A percentile compares a stretch with the other conserved stretches of the same genome.
These are phyloP conservation scores for Liparis tanakae DNA, from an alignment of 2,797 vertebrate genomes.

Conservation along the genomic window DNA sequence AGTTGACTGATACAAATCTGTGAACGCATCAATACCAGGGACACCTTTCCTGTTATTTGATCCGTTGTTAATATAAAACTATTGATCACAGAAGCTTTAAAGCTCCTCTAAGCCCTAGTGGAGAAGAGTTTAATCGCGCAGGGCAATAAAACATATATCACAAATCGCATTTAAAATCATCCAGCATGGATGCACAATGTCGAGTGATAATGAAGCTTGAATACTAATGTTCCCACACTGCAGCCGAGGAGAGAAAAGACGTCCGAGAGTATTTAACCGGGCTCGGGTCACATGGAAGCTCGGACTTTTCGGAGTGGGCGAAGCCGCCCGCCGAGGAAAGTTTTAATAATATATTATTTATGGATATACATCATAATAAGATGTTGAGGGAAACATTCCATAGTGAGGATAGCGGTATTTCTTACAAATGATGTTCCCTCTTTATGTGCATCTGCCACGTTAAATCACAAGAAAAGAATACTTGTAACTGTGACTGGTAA, in stretches of 20 bases:
- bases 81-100: slow-evolving; percentile 30
- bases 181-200: slow-evolving; percentile 3
- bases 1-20: slow-evolving; percentile 5
- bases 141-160: slow-evolving; percentile 1
- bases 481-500: slow-evolving; percentile 39
- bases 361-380: slow-evolving; percentile 32
- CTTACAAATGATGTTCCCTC: slow-evolving; percentile 33
- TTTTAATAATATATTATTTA: slow-evolving; percentile 50
- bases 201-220: slow-evolving; percentile 8
- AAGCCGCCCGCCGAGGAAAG: slow-evolving; percentile 32
- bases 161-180: slow-evolving; percentile 12
- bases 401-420: slow-evolving; percentile 30
- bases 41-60: slow-evolving; percentile 22
- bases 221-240: background rate
- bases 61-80: slow-evolving; percentile 38
- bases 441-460: slow-evolving; percentile 30
- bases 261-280: slow-evolving; percentile 20
- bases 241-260: background rate
- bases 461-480: slow-evolving; percentile 38
- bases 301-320: slow-evolving; percentile 12
- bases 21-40: background rate
- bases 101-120: slow-evolving; percentile 16
- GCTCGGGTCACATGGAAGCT: slow-evolving; percentile 34
- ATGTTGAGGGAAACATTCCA: slow-evolving; percentile 28
- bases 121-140: slow-evolving; percentile 25